Base-by-base conservation (phyloP, 2,888 invertebrate genomes). In the Aethes cnicana region DNA sequence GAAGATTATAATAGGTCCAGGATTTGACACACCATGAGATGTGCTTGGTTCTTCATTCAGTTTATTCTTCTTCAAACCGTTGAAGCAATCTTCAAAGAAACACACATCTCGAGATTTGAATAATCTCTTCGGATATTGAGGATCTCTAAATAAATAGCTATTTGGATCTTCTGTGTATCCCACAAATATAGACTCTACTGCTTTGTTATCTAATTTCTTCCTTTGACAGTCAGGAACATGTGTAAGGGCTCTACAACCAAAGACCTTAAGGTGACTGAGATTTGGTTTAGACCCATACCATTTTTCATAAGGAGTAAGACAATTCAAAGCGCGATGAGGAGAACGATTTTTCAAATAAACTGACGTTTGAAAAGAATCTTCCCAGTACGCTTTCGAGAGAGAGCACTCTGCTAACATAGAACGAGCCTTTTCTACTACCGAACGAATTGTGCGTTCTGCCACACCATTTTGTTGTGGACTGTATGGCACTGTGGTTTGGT, bases 391-490 rank as follows among this genome's bases (percentile, higher is more conserved):
- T 25, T 8, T 5, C 7, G 25, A 25, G 8, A 25, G 2, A 25
- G 3, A 25, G n/a, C 25, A 7, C 1, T 25, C 7, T 7, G 25
- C 25, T n/a, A 25, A 25, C 6, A 54, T 49, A 12, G 33, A 46
- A 20, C 47, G 25, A 8, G 44, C 44, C 32, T 54, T 54, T 6
- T 54, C 44, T 11, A 43, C 32, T n/a, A 54, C 33, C 2, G 39
- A 49, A 2, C 49, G 17, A 11, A 39, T 54, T 1, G 42, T 32
- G 4, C 67, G 20, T 41, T 74, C 73, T 6, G 69, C 61, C 6
- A 61, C 36, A 0, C 65, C 72, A 57, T 71, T 74, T 32, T 65
- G 62, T 36, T 68, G 57, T 1, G 65, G 66, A 6, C 55, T 63
- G 30, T 66, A 57, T 0, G 67, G 54, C 4, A 61, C 55, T 0